phyloP scores from a whole-genome alignment of 2,888 invertebrate species.

The Netelia inedita region DNA sequence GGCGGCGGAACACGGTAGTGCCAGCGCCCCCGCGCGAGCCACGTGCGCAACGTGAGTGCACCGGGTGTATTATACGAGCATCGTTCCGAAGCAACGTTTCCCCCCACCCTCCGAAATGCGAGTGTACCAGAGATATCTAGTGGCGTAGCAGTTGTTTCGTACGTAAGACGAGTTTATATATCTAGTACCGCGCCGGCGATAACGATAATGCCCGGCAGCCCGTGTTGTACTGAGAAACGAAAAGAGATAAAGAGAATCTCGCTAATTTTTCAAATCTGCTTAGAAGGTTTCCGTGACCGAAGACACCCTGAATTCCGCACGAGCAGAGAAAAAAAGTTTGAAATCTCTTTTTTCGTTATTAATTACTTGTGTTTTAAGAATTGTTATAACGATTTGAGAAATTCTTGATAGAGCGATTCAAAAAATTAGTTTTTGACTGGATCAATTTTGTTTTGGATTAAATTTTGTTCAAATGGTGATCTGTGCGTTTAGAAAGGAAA shows the following conservation, averaged over 20 bases:
- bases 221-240: slow-evolving; percentile 22
- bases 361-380: no score
- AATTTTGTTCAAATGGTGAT: no score
- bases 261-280: slow-evolving; percentile 20
- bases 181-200: slow-evolving; percentile 29
- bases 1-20: slow-evolving; percentile 68
- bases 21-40: slow-evolving; percentile 53
- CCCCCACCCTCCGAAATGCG: not conserved
- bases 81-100: not conserved
- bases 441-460: no score
- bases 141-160: slow-evolving; percentile 32
- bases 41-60: slow-evolving; percentile 49
- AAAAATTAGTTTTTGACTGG: no score
- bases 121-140: not conserved
- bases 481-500: not conserved
- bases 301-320: no score
- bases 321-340: no score
- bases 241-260: slow-evolving; percentile 8
- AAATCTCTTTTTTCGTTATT: no score
- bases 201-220: slow-evolving; percentile 56
- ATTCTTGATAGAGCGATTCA: no score
- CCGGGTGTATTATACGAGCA: slow-evolving; percentile 53
- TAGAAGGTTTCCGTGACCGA: not conserved
- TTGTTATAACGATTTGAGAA: no score
- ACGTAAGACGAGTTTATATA: slow-evolving; percentile 37